Conservation (phyloP, 37 sponge, comb jelly and placozoan genomes). For the Hexactinellida sp. region DNA sequence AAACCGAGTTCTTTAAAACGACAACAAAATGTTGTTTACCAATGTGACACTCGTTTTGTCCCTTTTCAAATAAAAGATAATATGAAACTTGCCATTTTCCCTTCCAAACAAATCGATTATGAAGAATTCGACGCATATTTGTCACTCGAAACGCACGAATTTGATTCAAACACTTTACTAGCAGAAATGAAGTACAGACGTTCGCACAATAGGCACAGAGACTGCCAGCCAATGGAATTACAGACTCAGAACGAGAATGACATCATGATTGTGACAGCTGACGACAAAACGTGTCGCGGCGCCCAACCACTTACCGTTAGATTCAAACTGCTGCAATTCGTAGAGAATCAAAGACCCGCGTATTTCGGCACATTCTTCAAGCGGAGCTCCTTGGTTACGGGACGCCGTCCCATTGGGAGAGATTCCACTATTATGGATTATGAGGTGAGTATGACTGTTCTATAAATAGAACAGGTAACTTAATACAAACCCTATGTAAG, state of each 20-base stretch:
- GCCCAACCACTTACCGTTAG: constrained; percentile 19
- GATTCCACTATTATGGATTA: constrained; percentile 20
- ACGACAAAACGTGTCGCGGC: neutral
- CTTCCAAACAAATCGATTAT: neutral
- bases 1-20: neutral
- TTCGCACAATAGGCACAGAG: neutral
- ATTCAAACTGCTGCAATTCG: constrained; percentile 81
- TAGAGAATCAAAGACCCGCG: constrained; percentile 80
- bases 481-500: too few relatives aligned
- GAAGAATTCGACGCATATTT: neutral
- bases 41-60: neutral
- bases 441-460: constrained; percentile 1
- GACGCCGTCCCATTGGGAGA: constrained; percentile 61
- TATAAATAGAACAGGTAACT: too few relatives aligned
- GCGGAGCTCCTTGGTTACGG: constrained; percentile 27
- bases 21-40: neutral
- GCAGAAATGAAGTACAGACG: neutral
- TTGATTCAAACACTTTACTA: neutral
- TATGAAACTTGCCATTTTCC: neutral
- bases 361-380: constrained; percentile 85
- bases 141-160: neutral
- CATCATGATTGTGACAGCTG: neutral
- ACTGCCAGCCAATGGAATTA: neutral
- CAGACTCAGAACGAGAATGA: neutral
- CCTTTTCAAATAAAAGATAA: neutral